Evolutionary conservation across 1,140 invertebrate species (phyloP), one percentile per base, ranked within the genome.

Genomic region (Drosophila tristis): DNA sequence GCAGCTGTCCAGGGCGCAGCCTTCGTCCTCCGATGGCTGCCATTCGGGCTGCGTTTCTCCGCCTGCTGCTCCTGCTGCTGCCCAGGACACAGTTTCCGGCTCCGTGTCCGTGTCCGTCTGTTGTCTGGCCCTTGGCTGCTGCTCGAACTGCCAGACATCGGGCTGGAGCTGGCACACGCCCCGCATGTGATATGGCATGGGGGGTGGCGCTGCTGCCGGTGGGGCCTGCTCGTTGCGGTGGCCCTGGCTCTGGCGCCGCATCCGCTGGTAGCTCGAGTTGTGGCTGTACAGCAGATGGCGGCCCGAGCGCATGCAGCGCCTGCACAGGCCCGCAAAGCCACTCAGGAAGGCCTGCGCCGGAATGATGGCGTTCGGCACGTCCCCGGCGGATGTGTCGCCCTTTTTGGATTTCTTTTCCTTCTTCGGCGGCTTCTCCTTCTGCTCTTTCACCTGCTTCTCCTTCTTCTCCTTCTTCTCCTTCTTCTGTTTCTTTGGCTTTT

Each of bases 201-300:
- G 35, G 11, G 4, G 3, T 13, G 11, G 35, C 5, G 11, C 35
- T 13, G 35, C 9, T 3, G 11, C 8, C 3, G 31, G 16, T 3
- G 4, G 25, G 9, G 20, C 16, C 16, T n/a, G n/a, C 20, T 20
- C 25, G 9, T 4, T 47, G 9, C 16, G 25, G n/a, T 11, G 11
- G 2, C 8, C 29, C 8, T 8, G 35, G 8, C 43, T 26, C 25
- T 16, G 16, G 31, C 48, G 25, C 20, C 15, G 43, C 8, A 39
- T 29, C 0, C 35, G 39, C 0, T 48, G 59, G 7, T 56, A 44
- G 4, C 16, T 48, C 4, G 13, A 51, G 23, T 42, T 51, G 2
- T 79, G 35, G 15, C 79, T 77, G 55, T 87, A 89, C 1, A 87
- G 71, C 42, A 86, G 31, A 31, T 87, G 62, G 0, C 68, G 81